Evolutionary conservation across 2,113 vertebrate species (phyloP).

Genomic region (Corydoras maculifer): DNA sequence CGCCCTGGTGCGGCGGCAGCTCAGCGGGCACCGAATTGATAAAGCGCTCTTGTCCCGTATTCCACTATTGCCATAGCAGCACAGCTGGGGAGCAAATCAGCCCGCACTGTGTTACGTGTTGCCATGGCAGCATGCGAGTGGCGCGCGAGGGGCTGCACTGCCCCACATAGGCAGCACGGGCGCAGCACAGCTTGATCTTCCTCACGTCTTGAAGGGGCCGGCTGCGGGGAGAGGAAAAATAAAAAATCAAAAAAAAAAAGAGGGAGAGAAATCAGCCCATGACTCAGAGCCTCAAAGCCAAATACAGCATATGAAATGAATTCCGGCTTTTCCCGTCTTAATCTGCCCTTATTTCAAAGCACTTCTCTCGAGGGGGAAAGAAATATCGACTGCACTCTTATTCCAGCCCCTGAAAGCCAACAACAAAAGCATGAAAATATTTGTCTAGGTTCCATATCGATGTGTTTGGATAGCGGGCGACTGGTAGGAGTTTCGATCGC

Average conservation of each 20-base stretch:
- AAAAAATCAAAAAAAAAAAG: no score
- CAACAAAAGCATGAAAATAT: constrained; percentile 16
- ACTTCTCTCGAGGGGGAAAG: neutral
- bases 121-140: constrained; percentile 47
- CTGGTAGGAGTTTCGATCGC: constrained; percentile 20
- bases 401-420: neutral
- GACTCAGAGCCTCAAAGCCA: constrained; percentile 31
- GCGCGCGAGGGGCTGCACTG: constrained; percentile 16
- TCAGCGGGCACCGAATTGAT: constrained; percentile 32
- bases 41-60: constrained; percentile 14
- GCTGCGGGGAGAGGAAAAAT: neutral
- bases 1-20: constrained; percentile 10
- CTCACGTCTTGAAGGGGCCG: constrained; percentile 21
- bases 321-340: constrained; percentile 29
- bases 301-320: constrained; percentile 25
- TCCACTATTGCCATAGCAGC: constrained; percentile 32
- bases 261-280: constrained; percentile 17
- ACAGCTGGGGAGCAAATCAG: constrained; percentile 39
- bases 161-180: constrained; percentile 10
- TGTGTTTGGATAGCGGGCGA: constrained; percentile 24
- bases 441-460: constrained; percentile 15
- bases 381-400: constrained; percentile 15
- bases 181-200: constrained; percentile 36
- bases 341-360: constrained; percentile 33
- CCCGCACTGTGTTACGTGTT: constrained; percentile 40